phyloP scores from a whole-genome alignment of 2,888 invertebrate species.

The Epiblema foenella region DNA sequence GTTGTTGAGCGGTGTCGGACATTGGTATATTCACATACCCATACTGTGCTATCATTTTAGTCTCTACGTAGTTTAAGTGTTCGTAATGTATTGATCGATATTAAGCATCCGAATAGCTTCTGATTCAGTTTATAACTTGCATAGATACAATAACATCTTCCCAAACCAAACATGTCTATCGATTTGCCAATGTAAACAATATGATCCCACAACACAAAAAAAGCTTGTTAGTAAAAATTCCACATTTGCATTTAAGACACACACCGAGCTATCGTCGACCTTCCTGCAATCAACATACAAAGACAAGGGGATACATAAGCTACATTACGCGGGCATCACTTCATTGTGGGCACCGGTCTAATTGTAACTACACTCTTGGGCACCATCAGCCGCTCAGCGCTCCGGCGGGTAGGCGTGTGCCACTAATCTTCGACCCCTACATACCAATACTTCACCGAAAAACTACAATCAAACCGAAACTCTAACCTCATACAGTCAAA shows the following conservation, averaged over 20 bases:
- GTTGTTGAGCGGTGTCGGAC: background rate
- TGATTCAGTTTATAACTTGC: background rate
- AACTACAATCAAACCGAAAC: constrained; percentile 55
- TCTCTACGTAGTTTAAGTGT: background rate
- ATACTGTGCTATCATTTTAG: background rate
- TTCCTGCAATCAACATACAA: constrained; percentile 82
- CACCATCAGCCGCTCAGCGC: constrained; percentile 83
- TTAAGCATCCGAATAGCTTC: background rate
- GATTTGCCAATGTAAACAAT: background rate
- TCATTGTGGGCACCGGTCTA: constrained; percentile 84
- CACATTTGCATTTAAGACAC: constrained; percentile 45
- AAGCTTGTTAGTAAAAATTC: constrained; percentile 24
- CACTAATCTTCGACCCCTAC: constrained; percentile 85
- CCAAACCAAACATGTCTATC: background rate
- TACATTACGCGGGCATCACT: constrained; percentile 83
- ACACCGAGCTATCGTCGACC: constrained; percentile 57
- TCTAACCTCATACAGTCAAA: constrained; percentile 55
- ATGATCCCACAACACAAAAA: background rate
- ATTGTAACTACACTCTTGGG: constrained; percentile 85
- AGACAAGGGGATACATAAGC: constrained; percentile 69
- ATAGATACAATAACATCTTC: background rate
- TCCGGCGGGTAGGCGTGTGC: constrained; percentile 82
- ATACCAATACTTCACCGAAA: constrained; percentile 71
- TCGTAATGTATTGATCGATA: too few relatives aligned
- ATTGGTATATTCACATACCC: too few relatives aligned